Evolutionary conservation across 2,888 invertebrate genomes (phyloP).

Genomic region (Priocnemis perturbator): DNA sequence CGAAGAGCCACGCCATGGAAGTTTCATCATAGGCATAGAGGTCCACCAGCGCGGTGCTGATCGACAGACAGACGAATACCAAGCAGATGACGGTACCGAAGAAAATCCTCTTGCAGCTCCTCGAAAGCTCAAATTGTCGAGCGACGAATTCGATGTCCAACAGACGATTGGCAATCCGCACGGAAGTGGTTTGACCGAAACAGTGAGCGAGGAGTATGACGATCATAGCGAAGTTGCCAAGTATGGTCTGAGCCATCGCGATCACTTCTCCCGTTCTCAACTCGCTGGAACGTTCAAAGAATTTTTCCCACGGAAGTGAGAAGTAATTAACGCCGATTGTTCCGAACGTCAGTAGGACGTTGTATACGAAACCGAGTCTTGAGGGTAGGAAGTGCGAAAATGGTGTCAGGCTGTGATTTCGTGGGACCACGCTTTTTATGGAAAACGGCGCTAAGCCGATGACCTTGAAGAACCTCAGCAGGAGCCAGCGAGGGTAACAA

Average conservation of each 20-base stretch:
- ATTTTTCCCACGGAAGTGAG: slow-evolving; percentile 8
- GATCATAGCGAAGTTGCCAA: slow-evolving; percentile 19
- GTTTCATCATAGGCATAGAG: no score
- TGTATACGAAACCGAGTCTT: slow-evolving; percentile 35
- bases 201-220: slow-evolving; percentile 26
- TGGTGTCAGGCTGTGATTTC: background rate
- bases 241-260: slow-evolving; percentile 23
- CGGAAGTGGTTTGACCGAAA: slow-evolving; percentile 28
- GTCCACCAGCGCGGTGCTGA: no score
- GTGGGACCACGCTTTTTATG: background rate
- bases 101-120: background rate
- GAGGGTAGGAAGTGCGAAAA: slow-evolving; percentile 29
- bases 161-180: slow-evolving; percentile 33
- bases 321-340: slow-evolving; percentile 15
- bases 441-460: slow-evolving; percentile 43
- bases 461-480: slow-evolving; percentile 34
- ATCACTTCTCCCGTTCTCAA: slow-evolving; percentile 19
- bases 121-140: background rate
- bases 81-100: slow-evolving; percentile 5
- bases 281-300: slow-evolving; percentile 13
- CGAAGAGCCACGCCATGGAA: background rate
- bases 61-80: background rate
- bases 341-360: slow-evolving; percentile 23
- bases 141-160: slow-evolving; percentile 12
- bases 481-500: background rate